These are phyloP conservation scores for Macrotis lagotis DNA, from an alignment of 2,113 vertebrate species.

Conservation along the genomic window DNA sequence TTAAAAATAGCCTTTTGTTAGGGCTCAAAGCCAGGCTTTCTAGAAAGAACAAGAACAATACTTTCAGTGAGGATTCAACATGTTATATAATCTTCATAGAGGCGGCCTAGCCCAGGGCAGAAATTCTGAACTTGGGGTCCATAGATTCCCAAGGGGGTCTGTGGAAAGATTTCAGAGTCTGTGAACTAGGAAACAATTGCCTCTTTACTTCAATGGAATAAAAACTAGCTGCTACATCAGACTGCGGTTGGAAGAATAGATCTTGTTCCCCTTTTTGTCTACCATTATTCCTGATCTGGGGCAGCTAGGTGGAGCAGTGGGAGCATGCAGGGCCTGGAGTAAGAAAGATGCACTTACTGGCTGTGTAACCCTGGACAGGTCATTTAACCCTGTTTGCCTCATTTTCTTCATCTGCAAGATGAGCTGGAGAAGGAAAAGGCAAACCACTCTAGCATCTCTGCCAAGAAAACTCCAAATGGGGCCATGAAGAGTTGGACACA, in stretches of 20 bases:
- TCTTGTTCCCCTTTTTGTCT: not conserved
- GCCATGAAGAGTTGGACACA: not conserved
- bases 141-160: not conserved
- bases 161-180: not conserved
- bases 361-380: not conserved
- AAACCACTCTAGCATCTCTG: not conserved
- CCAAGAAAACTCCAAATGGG: not conserved
- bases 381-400: not conserved
- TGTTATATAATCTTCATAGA: not conserved
- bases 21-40: constrained; percentile 21
- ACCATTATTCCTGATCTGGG: not conserved
- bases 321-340: not conserved
- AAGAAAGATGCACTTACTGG: not conserved
- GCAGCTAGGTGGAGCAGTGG: no score
- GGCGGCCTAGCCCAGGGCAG: not conserved
- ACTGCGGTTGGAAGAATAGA: not conserved
- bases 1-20: constrained; percentile 9
- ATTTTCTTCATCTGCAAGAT: constrained; percentile 17
- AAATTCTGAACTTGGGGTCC: not conserved
- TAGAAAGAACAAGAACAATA: not conserved
- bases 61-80: not conserved
- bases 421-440: constrained; percentile 2
- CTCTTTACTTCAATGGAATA: not conserved
- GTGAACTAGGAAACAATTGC: not conserved
- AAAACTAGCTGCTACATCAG: not conserved